phyloP scores from a whole-genome alignment of 2,888 invertebrate species.

The Chesias legatella region DNA sequence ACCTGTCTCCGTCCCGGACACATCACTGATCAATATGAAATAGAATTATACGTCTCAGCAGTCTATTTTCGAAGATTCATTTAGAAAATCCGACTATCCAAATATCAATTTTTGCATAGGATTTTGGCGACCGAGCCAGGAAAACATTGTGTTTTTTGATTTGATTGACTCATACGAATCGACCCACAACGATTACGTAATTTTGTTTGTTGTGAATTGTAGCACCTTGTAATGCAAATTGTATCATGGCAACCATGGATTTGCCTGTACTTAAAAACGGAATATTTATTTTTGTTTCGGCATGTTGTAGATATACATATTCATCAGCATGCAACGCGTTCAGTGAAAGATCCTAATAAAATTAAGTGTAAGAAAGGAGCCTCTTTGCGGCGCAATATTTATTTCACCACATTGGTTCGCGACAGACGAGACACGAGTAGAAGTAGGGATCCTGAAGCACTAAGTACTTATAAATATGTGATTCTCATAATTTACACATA shows the following conservation, averaged over 20 bases:
- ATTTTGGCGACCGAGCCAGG: constrained; percentile 43
- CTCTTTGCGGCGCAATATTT: no score
- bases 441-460: no score
- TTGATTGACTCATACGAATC: constrained; percentile 44
- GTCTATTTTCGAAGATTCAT: constrained; percentile 35
- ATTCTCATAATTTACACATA: no score
- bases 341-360: no score
- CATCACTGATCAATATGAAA: constrained; percentile 1
- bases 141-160: constrained; percentile 39
- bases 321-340: no score
- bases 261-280: constrained; percentile 22
- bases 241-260: constrained; percentile 15
- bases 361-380: no score
- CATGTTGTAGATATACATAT: no score
- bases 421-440: no score
- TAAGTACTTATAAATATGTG: no score
- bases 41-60: no score
- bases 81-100: constrained; percentile 37
- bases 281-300: no score
- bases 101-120: constrained; percentile 62
- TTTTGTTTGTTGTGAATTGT: constrained; percentile 32
- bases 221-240: constrained; percentile 24
- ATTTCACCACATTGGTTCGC: no score
- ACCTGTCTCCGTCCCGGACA: not conserved
- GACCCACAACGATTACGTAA: constrained; percentile 44